Conservation (phyloP, 2,888 invertebrate species). For the Lapara coniferarum region DNA sequence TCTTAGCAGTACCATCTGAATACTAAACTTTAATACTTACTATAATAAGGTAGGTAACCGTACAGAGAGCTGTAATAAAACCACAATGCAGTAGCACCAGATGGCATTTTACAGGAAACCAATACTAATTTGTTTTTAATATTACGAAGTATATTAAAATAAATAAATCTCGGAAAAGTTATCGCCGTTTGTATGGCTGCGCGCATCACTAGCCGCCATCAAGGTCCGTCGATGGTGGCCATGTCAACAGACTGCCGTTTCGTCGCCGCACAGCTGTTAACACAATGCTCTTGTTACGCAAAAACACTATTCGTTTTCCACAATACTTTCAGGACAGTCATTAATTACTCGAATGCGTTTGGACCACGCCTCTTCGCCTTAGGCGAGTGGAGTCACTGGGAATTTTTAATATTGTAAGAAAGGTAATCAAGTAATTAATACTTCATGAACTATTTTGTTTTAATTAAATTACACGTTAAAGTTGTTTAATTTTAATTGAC, state of each 20-base stretch:
- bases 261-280: conserved; percentile 52
- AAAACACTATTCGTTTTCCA: background rate
- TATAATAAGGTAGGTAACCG: background rate
- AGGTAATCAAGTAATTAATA: background rate
- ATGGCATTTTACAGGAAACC: background rate
- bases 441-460: too few species aligned
- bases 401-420: background rate
- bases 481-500: too few species aligned
- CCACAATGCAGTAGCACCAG: conserved; percentile 2
- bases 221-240: conserved; percentile 52
- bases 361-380: background rate
- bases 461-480: too few species aligned
- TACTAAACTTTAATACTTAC: background rate
- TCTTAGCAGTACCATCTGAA: background rate
- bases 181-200: conserved; percentile 40
- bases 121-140: background rate
- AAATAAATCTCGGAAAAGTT: background rate
- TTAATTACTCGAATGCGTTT: background rate
- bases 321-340: background rate
- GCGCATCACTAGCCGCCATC: conserved; percentile 41
- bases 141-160: background rate
- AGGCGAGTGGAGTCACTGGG: background rate
- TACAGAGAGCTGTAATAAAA: background rate
- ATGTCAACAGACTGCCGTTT: conserved; percentile 50
- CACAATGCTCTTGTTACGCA: conserved; percentile 31